Evolutionary conservation across 2,888 invertebrate genomes (phyloP), one percentile per base, ranked within the genome.

Genomic region (Xestia c-nigrum): DNA sequence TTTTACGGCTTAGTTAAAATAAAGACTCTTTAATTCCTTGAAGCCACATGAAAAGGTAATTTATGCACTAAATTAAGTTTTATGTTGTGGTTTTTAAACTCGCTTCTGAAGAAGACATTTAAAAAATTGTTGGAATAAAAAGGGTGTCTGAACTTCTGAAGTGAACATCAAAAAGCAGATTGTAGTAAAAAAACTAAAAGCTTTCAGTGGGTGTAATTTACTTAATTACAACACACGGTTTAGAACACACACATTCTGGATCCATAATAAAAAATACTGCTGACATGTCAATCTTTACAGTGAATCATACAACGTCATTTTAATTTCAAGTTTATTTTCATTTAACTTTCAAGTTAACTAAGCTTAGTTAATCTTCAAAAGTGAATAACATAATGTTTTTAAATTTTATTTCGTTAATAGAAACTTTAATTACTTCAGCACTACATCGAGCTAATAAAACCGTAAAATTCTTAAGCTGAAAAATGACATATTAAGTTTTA

Each of bases 151-250:
- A 59, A 72, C 46, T 24, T 84, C 71, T 81, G 69, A 59, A 72
- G 50, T 24, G 75, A 84, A 90, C 87, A 89, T 89, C 88, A 90
- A 89, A 88, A 88, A 85, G 85, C 75, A 83, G 84, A 81, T 87
- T 64, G 52, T 71, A 69, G 50, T 90, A 38, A 80, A 38, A 89
- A 68, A 88, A 88, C 87, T 90, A 90, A 92, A 91, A 92, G 91
- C 90, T 90, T 90, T 89, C 84, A 76, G 79, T 85, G 71, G 79
- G 76, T 80, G 69, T 70, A 79, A 68, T 86, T 84, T 80, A 88
- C 82, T 89, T 89, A 89, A 89, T 91, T 87, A 89, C 86, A 78
- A 86, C 83, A 83, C 81, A 90, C 87, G 80, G 81, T 87, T 85
- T 87, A 79, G 81, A 84, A 55, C 21, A 83, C 74, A 81, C 78